Evolutionary conservation across 2,113 vertebrate species (phyloP).

Genomic region (Leucosticte australis): DNA sequence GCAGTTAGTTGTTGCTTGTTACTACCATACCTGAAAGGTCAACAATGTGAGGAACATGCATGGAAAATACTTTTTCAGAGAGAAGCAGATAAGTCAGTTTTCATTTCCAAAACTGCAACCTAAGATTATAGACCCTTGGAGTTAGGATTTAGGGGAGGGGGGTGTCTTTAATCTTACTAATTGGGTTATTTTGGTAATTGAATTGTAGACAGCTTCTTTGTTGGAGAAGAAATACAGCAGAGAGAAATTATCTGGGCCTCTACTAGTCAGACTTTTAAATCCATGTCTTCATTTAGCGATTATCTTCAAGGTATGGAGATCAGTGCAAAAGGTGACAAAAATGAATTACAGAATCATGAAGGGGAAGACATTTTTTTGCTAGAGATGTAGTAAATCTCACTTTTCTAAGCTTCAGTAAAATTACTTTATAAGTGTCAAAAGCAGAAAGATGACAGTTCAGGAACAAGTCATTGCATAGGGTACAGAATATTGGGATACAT

Average conservation of each 20-base stretch:
- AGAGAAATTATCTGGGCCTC: background rate
- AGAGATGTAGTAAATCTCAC: background rate
- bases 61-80: background rate
- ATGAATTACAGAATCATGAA: background rate
- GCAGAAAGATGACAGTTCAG: background rate
- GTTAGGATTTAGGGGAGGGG: background rate
- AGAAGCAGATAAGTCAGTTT: background rate
- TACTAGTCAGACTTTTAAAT: background rate
- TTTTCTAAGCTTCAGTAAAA: background rate
- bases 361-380: background rate
- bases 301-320: background rate
- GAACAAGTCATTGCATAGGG: accelerated
- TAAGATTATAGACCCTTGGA: background rate
- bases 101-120: background rate
- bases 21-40: background rate
- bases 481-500: background rate
- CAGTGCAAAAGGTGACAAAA: background rate
- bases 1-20: background rate
- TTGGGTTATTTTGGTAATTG: background rate
- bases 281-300: background rate
- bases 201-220: background rate
- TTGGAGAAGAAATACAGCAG: background rate
- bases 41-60: background rate
- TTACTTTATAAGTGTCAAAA: background rate
- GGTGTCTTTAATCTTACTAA: background rate